Evolutionary conservation across 2,888 invertebrate genomes (phyloP), one percentile per base, ranked within the genome.

Genomic region (Hermodice carunculata): DNA sequence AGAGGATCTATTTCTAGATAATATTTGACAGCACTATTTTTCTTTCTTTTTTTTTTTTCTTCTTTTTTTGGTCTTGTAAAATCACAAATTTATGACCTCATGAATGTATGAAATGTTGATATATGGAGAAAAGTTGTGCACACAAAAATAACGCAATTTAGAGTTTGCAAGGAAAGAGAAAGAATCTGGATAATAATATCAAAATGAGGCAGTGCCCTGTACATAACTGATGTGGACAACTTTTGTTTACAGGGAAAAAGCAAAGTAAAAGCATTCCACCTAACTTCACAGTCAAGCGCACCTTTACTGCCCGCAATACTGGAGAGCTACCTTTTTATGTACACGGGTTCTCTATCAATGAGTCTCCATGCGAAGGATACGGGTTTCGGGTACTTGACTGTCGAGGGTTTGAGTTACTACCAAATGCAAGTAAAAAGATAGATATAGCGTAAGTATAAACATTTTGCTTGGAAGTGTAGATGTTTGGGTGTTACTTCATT

Each of bases 221-320:
- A n/a, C n/a, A n/a, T n/a, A n/a, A n/a, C n/a, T n/a, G n/a, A n/a
- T n/a, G n/a, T n/a, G n/a, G n/a, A n/a, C n/a, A n/a, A n/a, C n/a
- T 54, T 60, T 57, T 60, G 63, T 68, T 77, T 75, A 46, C 79
- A 78, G 82, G 78, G 57, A 79, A 76, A 61, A 80, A 79, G 66
- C 75, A 75, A 48, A 76, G 68, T 40, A 81, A 80, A 68, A 79
- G 71, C 58, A 73, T 89, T 28, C 85, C 88, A 58, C 91, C 92
- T 2, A 90, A 91, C 84, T 87, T 94, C 57, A 91, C 91, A 11
- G 92, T 93, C 22, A 92, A 92, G 76, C 90, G 94, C 66, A 90
- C 93, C 46, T 96, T 96, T 85, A 90, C 91, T 11, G 93, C 94
- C 26, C 90, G 92, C 75, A 98, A 98, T 88, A 92, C 93, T n/a